Evolutionary conservation across 2,113 vertebrate species (phyloP).

Genomic region (Monopterus albus): DNA sequence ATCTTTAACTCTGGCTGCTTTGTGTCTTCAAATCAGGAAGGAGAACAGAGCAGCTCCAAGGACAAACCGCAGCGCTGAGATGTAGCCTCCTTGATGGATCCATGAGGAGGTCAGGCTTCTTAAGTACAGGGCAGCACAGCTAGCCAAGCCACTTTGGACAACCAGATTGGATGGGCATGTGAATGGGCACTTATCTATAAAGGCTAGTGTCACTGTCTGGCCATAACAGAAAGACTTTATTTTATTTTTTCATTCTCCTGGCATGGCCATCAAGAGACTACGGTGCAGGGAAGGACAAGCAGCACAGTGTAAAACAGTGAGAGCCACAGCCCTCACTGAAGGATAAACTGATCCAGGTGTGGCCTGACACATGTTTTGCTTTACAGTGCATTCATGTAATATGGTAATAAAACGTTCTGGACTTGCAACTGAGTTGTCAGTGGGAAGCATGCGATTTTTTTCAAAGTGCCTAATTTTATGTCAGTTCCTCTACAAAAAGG

Average conservation of each 20-base stretch:
- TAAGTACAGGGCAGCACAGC: slow-evolving; percentile 62
- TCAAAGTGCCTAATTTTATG: too few relatives aligned
- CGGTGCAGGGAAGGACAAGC: slow-evolving; percentile 1
- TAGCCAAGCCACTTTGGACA: slow-evolving; percentile 46
- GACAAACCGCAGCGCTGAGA: slow-evolving; percentile 43
- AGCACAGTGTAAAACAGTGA: slow-evolving; percentile 15
- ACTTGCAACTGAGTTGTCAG: not conserved
- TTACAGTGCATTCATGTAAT: slow-evolving; percentile 56
- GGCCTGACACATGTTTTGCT: slow-evolving; percentile 19
- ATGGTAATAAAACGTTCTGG: slow-evolving; percentile 6
- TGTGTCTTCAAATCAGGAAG: not conserved
- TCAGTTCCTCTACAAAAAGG: too few relatives aligned
- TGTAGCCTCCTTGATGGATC: slow-evolving; percentile 45
- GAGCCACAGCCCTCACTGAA: slow-evolving; percentile 5
- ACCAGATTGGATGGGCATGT: slow-evolving; percentile 41
- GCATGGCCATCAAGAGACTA: slow-evolving; percentile 28
- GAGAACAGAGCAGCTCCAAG: not conserved
- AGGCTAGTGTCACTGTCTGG: slow-evolving; percentile 17
- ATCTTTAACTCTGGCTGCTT: not conserved
- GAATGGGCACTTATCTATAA: slow-evolving; percentile 46
- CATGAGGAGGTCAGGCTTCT: slow-evolving; percentile 63
- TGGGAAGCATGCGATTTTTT: not conserved
- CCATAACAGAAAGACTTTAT: slow-evolving; percentile 16
- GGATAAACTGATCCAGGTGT: too few relatives aligned
- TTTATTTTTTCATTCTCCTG: not conserved